phyloP scores from a whole-genome alignment of 2,797 vertebrate species.

The Amblyraja radiata region DNA sequence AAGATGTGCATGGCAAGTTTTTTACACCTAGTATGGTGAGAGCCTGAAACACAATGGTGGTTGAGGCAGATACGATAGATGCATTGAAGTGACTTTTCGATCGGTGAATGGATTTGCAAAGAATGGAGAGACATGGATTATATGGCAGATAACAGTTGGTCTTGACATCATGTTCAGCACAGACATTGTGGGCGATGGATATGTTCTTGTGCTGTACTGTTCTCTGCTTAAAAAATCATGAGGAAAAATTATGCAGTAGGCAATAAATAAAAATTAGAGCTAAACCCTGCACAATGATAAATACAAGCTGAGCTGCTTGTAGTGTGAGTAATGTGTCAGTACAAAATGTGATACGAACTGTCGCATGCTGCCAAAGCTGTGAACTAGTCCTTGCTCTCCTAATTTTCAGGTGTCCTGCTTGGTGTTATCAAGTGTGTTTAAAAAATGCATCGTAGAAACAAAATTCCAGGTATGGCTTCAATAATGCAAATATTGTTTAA shows the following conservation, averaged over 20 bases:
- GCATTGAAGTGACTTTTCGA: too few species aligned
- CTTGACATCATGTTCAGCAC: too few species aligned
- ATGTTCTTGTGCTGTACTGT: too few species aligned
- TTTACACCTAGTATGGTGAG: too few species aligned
- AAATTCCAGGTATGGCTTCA: background rate
- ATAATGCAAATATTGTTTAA: background rate
- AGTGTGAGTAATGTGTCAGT: background rate
- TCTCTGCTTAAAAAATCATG: background rate
- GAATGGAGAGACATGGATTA: too few species aligned
- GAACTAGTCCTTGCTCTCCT: background rate
- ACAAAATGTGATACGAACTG: background rate
- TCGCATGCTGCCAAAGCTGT: background rate
- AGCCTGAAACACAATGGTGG: too few species aligned
- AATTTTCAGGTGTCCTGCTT: background rate
- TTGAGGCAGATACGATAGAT: too few species aligned
- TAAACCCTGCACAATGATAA: background rate
- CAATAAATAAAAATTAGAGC: background rate
- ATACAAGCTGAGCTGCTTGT: background rate
- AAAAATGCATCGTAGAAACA: background rate
- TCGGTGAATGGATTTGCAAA: too few species aligned
- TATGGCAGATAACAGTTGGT: too few species aligned
- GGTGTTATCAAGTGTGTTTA: slow-evolving; percentile 2
- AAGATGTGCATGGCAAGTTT: too few species aligned
- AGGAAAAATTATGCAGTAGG: background rate
- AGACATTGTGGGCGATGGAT: too few species aligned